Evolutionary conservation across 2,113 vertebrate genomes (phyloP), one percentile per base, ranked within the genome.

Genomic region (Mungos mungo): DNA sequence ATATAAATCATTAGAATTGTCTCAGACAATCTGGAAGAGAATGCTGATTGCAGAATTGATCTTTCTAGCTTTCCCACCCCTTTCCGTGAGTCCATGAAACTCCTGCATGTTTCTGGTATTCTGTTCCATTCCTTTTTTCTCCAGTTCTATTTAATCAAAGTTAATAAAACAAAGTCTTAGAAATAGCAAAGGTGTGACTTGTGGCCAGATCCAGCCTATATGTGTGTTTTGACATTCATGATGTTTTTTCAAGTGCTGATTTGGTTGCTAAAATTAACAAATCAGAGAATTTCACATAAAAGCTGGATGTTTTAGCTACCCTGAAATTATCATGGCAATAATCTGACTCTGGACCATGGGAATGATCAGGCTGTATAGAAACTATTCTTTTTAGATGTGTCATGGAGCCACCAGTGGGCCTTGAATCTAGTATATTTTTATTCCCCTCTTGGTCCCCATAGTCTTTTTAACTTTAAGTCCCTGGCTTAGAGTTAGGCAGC

Each of bases 241-340:
- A 4, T 33, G n/a, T 45, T 89, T 92, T 92, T 88, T 19, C n/a
- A 95, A 57, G 19, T 88, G 72, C 79, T 93, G 23, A 86, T 35
- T 97, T 92, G 35, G 21, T 77, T 89, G 68, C 25, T 82, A 89
- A 94, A 93, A 41, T 72, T 11, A 65, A 86, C 4, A 60, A 77
- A 88, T 71, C n/a, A 92, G 27, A 92, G 10, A 7, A 47, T 96
- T 86, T 94, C 27, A 65, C 7, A 79, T 31, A 79, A 94, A 68
- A 57, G 1, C 8, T 92, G 41, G 0, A 21, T 65, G 35, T 88
- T 38, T 38, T 45, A 74, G 5, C 6, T 83, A 35, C 7, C 5
- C 13, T 45, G 14, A 33, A 65, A 92, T 76, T 91, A 89, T 31
- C 14, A 31, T 10, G 5, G 35, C 35, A 15, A 88, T 91, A 83